These are phyloP conservation scores for Ispidina lecontei DNA, from an alignment of 2,797 vertebrate species.

Conservation along the genomic window DNA sequence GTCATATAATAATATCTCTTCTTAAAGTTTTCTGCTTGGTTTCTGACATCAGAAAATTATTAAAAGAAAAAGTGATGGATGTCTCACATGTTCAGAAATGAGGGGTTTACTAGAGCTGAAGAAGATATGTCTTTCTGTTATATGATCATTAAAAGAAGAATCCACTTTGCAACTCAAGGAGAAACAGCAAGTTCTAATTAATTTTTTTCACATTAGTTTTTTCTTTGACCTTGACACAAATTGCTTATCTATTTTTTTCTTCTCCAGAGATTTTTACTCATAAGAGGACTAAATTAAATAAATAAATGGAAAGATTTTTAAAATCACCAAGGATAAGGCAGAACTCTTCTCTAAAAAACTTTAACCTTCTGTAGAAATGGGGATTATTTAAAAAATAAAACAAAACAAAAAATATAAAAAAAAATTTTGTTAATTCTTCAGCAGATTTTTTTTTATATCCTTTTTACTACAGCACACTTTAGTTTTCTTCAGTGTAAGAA, in stretches of 20 bases:
- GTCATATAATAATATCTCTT: not conserved
- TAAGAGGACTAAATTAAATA: not conserved
- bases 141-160: not conserved
- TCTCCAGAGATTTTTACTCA: not conserved
- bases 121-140: not conserved
- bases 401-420: too few relatives aligned
- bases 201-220: not conserved
- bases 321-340: not conserved
- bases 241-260: not conserved
- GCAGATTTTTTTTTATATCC: not conserved
- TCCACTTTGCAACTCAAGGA: not conserved
- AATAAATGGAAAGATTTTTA: not conserved
- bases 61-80: not conserved
- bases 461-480: not conserved
- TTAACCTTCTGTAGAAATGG: not conserved
- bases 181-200: not conserved
- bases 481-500: not conserved
- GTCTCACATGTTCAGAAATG: not conserved
- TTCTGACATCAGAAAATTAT: not conserved
- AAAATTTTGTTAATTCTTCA: not conserved
- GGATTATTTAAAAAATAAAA: not conserved
- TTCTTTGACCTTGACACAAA: not conserved
- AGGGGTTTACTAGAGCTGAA: not conserved
- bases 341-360: not conserved
- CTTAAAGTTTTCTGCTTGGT: not conserved